Evolutionary conservation across 2,888 invertebrate species (phyloP).

Genomic region (Xylocampa areola): DNA sequence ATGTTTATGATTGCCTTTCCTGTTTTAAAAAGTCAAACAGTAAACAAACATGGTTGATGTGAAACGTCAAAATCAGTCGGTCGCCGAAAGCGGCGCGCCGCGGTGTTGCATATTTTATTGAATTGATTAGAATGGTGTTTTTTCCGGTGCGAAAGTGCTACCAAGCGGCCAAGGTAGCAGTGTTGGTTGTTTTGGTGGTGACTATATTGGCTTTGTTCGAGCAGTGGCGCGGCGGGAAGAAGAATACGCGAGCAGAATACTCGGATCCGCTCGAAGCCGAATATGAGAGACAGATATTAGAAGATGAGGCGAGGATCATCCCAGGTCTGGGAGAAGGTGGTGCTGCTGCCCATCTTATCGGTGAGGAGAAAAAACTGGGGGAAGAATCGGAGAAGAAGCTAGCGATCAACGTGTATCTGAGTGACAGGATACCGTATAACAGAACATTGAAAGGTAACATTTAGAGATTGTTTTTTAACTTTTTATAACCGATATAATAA

Average conservation of each 20-base stretch:
- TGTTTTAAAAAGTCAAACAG: conserved; percentile 76
- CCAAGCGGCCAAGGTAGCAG: conserved; percentile 75
- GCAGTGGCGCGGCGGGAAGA: conserved; percentile 83
- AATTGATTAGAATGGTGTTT: conserved; percentile 70
- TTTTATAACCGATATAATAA: background rate
- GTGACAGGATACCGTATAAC: conserved; percentile 96
- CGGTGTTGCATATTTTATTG: conserved; percentile 45
- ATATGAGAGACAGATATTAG: conserved; percentile 87
- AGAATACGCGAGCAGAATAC: conserved; percentile 67
- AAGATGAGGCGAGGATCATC: conserved; percentile 91
- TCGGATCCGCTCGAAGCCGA: conserved; percentile 67
- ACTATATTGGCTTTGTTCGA: conserved; percentile 78
- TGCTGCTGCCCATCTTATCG: conserved; percentile 91
- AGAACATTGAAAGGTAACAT: conserved; percentile 92
- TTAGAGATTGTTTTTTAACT: conserved; percentile 6
- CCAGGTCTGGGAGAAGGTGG: conserved; percentile 93
- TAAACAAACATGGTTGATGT: conserved; percentile 74
- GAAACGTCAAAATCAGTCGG: conserved; percentile 74
- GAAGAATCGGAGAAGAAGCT: conserved; percentile 94
- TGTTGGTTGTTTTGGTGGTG: conserved; percentile 75
- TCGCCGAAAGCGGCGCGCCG: conserved; percentile 62
- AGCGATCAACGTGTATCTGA: conserved; percentile 96
- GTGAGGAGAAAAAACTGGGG: conserved; percentile 91
- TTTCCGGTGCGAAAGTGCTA: conserved; percentile 83
- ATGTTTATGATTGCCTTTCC: conserved; percentile 91